Evolutionary conservation across 2,797 vertebrate species (phyloP), one percentile per base, ranked within the genome.

Genomic region (Simalia tracyae): DNA sequence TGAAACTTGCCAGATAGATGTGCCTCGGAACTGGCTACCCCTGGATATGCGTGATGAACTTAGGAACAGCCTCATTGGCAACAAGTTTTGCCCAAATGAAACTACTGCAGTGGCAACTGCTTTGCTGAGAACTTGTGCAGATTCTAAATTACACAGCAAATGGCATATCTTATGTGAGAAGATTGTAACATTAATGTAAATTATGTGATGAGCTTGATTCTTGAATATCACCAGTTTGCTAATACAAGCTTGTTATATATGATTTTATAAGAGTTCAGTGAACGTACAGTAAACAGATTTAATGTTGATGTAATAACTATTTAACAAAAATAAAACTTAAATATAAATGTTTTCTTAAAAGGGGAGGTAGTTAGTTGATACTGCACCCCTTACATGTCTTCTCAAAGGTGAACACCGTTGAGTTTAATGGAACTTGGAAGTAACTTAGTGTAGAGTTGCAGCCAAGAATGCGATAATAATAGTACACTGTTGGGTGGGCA

Each of bases 1-100:
- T 66, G 98, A 98, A 84, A 94, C 87, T 66, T 99, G 98, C 89
- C 91, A 92, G 3, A 95, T 99, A 54, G 95, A 97, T 14, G 92
- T 98, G 24, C 98, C 98, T 0, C 76, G 95, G 0, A 93, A 97
- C 42, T 99, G 99, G 99, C 95, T 99, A 54, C 98, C 98, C 0
- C 36, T 91, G 42, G 96, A 94, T 36, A 92, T 98, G 89, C 93
- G 95, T 91, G 91, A 93, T 2, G 97, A 98, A 92, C 96, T 99
- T 89, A 95, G 95, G 28, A 94, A 94, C 22, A 61, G 93, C 88
- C 95, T 99, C 93, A 96, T 95, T 0, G 98, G 99, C 15, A 97
- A 96, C 92, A 97, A 96, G 84, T 99, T 98, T 95, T 99, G 98
- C 92, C 98, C 98, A 0, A 93, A 95, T 0, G 97, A 98, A 94